Conservation (phyloP, 1,140 invertebrate species). For the Zaprionus nigranus region DNA sequence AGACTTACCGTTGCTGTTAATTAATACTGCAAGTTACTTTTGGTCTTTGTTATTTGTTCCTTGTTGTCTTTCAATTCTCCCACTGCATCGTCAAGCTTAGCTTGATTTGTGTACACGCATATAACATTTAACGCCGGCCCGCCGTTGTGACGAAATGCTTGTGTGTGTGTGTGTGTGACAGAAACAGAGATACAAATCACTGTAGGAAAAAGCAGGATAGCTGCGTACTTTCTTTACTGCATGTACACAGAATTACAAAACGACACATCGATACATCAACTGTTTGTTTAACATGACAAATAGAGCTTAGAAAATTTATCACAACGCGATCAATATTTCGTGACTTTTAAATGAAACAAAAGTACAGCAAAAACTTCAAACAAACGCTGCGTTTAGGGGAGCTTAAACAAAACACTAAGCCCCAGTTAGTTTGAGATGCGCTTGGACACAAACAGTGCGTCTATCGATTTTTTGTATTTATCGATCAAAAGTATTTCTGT, state of each 20-base stretch:
- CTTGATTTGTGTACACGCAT: conserved; percentile 13
- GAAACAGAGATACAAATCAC: conserved; percentile 10
- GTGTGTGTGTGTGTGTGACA: conserved; percentile 5
- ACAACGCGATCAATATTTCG: conserved; percentile 9
- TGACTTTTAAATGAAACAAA: neutral
- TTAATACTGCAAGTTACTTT: conserved; percentile 32
- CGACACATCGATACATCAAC: neutral
- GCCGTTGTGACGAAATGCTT: conserved; percentile 17
- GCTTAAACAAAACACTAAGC: conserved; percentile 45
- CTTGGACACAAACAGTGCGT: conserved; percentile 8
- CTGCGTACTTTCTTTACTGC: conserved; percentile 32
- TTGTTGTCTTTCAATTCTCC: conserved; percentile 17
- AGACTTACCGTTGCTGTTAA: conserved; percentile 38
- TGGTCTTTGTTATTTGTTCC: conserved; percentile 5
- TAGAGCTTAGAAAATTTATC: neutral
- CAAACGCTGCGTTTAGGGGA: conserved; percentile 18
- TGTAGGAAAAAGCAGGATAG: conserved; percentile 26
- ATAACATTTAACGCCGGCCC: conserved; percentile 17
- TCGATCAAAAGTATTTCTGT: conserved; percentile 21
- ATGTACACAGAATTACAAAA: conserved; percentile 10
- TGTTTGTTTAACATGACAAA: conserved; percentile 3
- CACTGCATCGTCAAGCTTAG: conserved; percentile 22
- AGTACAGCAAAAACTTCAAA: neutral
- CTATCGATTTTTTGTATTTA: conserved; percentile 9
- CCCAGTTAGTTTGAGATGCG: conserved; percentile 30